phyloP scores from a whole-genome alignment of 2,797 vertebrate species.

The Rhabdomys pumilio region DNA sequence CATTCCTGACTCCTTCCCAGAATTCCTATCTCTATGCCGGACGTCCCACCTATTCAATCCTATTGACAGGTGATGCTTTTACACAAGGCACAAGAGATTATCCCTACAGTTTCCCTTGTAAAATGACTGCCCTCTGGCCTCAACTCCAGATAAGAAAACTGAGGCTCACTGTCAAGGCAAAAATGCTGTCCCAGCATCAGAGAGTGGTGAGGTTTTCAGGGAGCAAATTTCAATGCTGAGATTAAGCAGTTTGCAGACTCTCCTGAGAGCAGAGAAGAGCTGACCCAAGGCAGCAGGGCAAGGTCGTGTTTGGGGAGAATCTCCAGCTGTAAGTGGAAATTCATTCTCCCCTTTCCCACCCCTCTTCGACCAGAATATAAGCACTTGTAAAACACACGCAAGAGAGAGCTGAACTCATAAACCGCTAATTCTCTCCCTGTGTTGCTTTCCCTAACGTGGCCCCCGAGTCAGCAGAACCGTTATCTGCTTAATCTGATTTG shows the following conservation, averaged over 20 bases:
- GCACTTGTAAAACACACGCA: not conserved
- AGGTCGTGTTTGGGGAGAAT: not conserved
- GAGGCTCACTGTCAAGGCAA: not conserved
- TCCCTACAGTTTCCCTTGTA: not conserved
- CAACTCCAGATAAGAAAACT: not conserved
- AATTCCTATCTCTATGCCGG: not conserved
- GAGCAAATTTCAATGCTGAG: not conserved
- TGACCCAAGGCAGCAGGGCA: not conserved
- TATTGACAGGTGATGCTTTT: not conserved
- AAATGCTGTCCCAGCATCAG: not conserved
- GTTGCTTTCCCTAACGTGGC: not conserved
- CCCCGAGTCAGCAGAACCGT: conserved; percentile 72
- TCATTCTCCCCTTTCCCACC: not conserved
- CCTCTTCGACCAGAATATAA: not conserved
- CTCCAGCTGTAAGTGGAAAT: not conserved
- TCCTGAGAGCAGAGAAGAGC: not conserved
- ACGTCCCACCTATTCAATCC: not conserved
- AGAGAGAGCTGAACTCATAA: not conserved
- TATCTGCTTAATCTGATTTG: conserved; percentile 80
- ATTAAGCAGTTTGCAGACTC: not conserved
- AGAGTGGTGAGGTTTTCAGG: too few species aligned
- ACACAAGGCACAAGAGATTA: not conserved
- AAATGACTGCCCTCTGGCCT: not conserved
- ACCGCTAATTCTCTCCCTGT: conserved; percentile 27
- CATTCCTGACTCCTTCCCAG: not conserved